Conservation (phyloP, 2,113 vertebrate genomes). For the Vidua chalybeata region DNA sequence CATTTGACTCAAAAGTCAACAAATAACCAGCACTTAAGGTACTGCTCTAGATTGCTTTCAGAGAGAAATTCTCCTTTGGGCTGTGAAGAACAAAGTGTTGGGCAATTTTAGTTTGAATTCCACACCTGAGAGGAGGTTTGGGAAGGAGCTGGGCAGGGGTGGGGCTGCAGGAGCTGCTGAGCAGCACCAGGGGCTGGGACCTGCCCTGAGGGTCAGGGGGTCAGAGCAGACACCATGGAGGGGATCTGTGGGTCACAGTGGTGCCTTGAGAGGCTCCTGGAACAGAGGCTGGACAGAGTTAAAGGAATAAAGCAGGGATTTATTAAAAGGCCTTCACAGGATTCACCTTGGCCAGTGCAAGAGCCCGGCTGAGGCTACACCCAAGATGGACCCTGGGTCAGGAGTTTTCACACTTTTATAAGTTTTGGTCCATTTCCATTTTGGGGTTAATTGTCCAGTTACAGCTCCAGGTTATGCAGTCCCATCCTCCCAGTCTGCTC, state of each 20-base stretch:
- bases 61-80: not conserved
- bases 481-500: not conserved
- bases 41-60: not conserved
- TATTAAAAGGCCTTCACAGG: not conserved
- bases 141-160: not conserved
- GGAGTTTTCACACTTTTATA: not conserved
- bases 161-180: not conserved
- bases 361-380: not conserved
- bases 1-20: not conserved
- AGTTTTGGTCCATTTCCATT: not conserved
- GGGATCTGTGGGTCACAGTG: not conserved
- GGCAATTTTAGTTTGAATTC: not conserved
- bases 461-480: not conserved
- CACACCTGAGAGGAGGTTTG: not conserved
- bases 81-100: not conserved
- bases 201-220: not conserved
- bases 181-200: not conserved
- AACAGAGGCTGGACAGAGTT: not conserved
- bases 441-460: not conserved
- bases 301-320: not conserved
- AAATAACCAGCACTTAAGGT: not conserved
- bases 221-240: rapidly evolving
- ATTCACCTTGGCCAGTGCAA: not conserved
- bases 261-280: not conserved
- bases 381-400: not conserved